A percentile compares a stretch with the other conserved stretches of the same genome.
These are phyloP conservation scores for Dicycla oo DNA, from an alignment of 2,888 invertebrate species.

Conservation along the genomic window DNA sequence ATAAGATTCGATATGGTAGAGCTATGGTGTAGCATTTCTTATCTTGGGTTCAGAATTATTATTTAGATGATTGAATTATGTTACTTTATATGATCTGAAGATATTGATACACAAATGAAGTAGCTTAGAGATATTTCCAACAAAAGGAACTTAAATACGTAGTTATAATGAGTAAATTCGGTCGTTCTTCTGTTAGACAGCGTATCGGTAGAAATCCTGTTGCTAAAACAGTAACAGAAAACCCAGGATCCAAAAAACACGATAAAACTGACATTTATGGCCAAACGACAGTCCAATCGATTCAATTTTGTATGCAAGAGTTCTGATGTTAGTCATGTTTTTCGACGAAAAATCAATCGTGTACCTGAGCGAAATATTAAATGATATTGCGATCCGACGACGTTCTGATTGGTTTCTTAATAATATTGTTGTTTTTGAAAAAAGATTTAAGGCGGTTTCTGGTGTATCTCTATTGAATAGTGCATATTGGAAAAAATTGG, in stretches of 20 bases:
- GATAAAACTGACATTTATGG: constrained; percentile 5
- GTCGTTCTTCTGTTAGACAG: neutral
- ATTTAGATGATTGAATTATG: neutral
- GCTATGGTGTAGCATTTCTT: constrained; percentile 15
- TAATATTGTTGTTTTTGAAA: constrained; percentile 3
- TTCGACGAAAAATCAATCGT: constrained; percentile 39
- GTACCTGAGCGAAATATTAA: constrained; percentile 43
- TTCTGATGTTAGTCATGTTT: constrained; percentile 12
- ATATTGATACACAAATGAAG: neutral
- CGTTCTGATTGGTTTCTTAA: constrained; percentile 23
- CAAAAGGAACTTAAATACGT: neutral
- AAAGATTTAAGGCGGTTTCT: constrained; percentile 4
- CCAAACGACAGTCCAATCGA: constrained; percentile 15
- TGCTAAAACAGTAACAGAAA: neutral
- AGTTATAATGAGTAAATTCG: neutral
- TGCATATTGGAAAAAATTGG: too few species aligned
- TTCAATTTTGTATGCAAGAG: constrained; percentile 28
- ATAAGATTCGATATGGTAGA: constrained; percentile 15
- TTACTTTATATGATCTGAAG: neutral
- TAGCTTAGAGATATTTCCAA: neutral
- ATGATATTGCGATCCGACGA: constrained; percentile 8
- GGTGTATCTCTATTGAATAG: too few species aligned
- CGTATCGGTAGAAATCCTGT: neutral
- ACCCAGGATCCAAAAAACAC: constrained; percentile 2
- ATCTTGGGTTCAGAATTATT: neutral